Evolutionary conservation across 1,140 invertebrate genomes (phyloP), one percentile per base, ranked within the genome.

Genomic region (Tetramorium parvispinum): DNA sequence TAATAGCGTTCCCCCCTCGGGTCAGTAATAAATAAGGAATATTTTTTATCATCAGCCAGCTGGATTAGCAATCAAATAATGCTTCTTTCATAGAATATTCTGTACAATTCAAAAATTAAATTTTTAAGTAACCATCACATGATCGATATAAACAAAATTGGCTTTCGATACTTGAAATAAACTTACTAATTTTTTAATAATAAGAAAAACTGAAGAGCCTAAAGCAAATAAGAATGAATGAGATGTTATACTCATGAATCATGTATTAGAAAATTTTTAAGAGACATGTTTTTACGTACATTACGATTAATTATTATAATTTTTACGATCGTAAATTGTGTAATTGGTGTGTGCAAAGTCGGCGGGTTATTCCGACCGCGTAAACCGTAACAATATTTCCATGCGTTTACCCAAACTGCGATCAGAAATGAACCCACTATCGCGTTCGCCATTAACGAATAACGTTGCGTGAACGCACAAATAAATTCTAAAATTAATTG

Each of bases 401-500:
- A n/a, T 11, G 57, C 43, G 24, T 65, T 78, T 21, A 43, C 49
- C 49, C 32, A 55, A 79, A 68, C 63, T 68, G 24, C 77, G 57
- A 51, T 68, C 61, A 53, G 49, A 59, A 51, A 78, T 53, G 77
- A 70, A 18, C 51, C 32, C 37, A 13, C 16, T 24, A 18, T 18
- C 66, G 51, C 21, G 65, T 18, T 24, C 61, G 10, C 46, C 32
- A 21, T 65, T 51, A 79, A 79, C 59, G 61, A 68, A 82, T 68
- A 32, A 73, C 40, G 40, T 49, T 46, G 79, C 68, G 68, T 59
- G 68, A 73, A 75, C 79, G 79, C 79, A 40, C 79, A 73, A 73
- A 75, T 83, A 73, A 83, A 83, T 83, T 83, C 40, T 73, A 59
- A 73, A 83, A 83, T 83, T 83, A 83, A 83, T 83, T 49, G 68